Conservation (phyloP, 2,113 vertebrate genomes). For the Aplodontia rufa region DNA sequence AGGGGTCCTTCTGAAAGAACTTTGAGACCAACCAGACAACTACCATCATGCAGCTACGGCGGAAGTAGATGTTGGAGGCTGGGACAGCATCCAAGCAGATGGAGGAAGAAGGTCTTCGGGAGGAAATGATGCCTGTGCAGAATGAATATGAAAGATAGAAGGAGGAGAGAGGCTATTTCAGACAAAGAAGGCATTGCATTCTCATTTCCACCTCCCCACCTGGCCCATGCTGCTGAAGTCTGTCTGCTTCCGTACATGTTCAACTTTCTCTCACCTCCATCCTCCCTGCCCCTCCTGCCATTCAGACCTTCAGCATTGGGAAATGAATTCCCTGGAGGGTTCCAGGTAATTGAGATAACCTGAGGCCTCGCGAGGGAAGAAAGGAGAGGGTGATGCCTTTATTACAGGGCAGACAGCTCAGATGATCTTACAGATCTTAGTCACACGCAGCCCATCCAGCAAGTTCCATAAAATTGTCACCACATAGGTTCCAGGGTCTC, state of each 20-base stretch:
- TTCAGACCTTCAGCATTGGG: background rate
- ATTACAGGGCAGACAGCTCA: rapidly evolving
- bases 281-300: background rate
- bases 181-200: background rate
- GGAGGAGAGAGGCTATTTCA: background rate
- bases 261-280: background rate
- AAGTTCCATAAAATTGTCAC: background rate
- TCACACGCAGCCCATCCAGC: background rate
- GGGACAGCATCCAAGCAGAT: background rate
- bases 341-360: background rate
- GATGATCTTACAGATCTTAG: rapidly evolving
- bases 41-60: background rate
- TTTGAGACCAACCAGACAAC: background rate
- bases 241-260: no score
- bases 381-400: background rate
- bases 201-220: background rate
- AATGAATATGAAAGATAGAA: background rate
- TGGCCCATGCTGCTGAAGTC: background rate
- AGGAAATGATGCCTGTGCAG: background rate
- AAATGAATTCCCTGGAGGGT: background rate
- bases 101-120: background rate
- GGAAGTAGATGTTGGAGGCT: background rate
- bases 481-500: background rate
- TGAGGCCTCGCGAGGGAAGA: background rate
- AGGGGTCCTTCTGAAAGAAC: background rate